These are phyloP conservation scores for Pedetes capensis DNA, from an alignment of 2,113 vertebrate genomes.

Conservation along the genomic window DNA sequence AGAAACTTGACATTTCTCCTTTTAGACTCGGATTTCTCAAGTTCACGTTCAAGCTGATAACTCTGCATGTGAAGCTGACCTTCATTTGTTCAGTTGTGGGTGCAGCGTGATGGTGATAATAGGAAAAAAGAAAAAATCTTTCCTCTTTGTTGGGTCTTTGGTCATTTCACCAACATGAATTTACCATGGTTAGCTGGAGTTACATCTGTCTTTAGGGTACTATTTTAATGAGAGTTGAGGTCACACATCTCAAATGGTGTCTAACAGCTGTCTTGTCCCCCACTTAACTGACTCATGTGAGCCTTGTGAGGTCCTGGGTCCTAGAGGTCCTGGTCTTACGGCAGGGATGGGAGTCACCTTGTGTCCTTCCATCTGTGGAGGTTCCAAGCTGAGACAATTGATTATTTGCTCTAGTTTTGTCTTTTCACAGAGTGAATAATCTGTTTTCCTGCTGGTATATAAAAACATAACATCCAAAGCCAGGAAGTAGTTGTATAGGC, in stretches of 20 bases:
- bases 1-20: not conserved
- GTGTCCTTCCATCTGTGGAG: fast-evolving
- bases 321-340: not conserved
- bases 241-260: not conserved
- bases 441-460: not conserved
- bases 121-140: not conserved
- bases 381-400: not conserved
- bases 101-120: not conserved
- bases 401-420: not conserved
- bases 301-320: not conserved
- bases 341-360: no score
- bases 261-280: not conserved
- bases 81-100: not conserved
- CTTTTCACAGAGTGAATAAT: not conserved
- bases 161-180: not conserved
- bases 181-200: not conserved
- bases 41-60: not conserved
- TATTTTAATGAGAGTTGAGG: not conserved
- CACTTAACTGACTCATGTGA: not conserved
- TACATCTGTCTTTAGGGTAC: not conserved
- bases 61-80: not conserved
- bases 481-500: not conserved
- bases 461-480: not conserved
- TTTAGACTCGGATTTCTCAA: not conserved
- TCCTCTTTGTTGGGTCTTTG: not conserved